phyloP scores from a whole-genome alignment of 2,888 invertebrate species.

The Chalcis sispes region DNA sequence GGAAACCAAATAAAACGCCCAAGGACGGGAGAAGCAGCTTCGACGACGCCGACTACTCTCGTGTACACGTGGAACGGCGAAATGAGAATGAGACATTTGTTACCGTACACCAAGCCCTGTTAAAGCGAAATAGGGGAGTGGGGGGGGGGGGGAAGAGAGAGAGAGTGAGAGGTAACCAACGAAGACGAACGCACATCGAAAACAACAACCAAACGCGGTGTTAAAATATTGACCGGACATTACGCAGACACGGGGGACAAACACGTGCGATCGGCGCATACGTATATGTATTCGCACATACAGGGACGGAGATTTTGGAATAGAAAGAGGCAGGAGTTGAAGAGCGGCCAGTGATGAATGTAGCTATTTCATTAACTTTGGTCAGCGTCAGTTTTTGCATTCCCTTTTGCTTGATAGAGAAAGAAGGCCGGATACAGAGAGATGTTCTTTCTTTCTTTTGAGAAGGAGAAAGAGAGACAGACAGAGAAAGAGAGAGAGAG shows the following conservation, averaged over 20 bases:
- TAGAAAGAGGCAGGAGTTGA: not conserved
- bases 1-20: slow-evolving; percentile 12
- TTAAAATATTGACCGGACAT: slow-evolving; percentile 46
- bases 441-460: too few species aligned
- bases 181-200: slow-evolving; percentile 58
- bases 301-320: too few species aligned
- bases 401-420: not conserved
- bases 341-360: slow-evolving; percentile 9
- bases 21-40: slow-evolving; percentile 42
- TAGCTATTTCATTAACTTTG: slow-evolving; percentile 29
- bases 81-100: slow-evolving; percentile 68
- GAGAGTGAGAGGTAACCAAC: not conserved
- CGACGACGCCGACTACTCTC: too few species aligned
- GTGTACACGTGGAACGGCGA: too few species aligned
- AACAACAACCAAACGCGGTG: slow-evolving; percentile 23
- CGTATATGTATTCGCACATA: too few species aligned
- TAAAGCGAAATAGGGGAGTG: too few species aligned
- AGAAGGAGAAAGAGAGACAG: too few species aligned
- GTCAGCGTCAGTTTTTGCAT: slow-evolving; percentile 19
- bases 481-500: too few species aligned
- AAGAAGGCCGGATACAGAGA: too few species aligned
- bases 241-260: not conserved
- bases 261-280: not conserved
- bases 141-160: too few species aligned
- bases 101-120: slow-evolving; percentile 55